Percentiles rank a stretch among this genome's conserved stretches.
phyloP scores from a whole-genome alignment of 2,113 vertebrate species.

The Erythrocercus mccallii region DNA sequence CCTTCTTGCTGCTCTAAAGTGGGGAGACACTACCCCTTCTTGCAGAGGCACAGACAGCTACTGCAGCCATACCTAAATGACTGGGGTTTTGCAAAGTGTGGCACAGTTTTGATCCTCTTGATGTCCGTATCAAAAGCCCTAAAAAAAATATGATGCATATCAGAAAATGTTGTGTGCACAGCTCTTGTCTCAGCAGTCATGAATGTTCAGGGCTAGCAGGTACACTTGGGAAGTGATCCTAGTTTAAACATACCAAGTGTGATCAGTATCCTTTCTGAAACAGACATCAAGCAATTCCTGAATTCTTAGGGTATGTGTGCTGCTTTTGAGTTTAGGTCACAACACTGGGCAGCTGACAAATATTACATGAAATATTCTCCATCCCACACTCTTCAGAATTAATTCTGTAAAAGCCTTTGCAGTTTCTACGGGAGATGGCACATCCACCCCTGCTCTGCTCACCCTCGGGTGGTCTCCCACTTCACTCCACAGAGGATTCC shows the following conservation, averaged over 20 bases:
- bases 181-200: not conserved
- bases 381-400: not conserved
- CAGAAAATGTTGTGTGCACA: not conserved
- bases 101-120: not conserved
- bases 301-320: not conserved
- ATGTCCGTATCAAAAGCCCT: not conserved
- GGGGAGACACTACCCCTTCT: not conserved
- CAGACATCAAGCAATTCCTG: not conserved
- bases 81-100: not conserved
- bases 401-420: not conserved
- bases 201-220: not conserved
- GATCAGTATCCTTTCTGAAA: not conserved
- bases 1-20: not conserved
- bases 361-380: not conserved
- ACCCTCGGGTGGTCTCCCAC: not conserved
- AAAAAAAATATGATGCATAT: not conserved
- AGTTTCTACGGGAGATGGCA: not conserved
- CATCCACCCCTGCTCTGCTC: not conserved
- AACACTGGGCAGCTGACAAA: not conserved
- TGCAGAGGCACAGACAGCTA: not conserved
- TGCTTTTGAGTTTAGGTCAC: not conserved
- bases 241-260: not conserved
- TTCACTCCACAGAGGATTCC: not conserved
- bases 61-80: not conserved
- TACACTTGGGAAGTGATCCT: not conserved